Conservation (phyloP, 2,113 vertebrate genomes). For the Hippoglossus stenolepis region DNA sequence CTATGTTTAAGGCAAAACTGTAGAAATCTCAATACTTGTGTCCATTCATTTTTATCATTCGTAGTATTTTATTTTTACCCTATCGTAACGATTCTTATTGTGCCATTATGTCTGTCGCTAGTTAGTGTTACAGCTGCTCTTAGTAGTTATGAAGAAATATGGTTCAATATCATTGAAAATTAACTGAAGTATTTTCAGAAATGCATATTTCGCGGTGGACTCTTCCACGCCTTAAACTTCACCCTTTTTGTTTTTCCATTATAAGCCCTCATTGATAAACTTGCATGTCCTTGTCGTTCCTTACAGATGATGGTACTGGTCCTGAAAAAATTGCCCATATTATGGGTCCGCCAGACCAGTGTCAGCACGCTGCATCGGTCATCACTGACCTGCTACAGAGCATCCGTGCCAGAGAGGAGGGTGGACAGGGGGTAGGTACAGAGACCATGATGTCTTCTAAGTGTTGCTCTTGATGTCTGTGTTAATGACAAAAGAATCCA, state of each 20-base stretch:
- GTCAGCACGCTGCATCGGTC: constrained; percentile 91
- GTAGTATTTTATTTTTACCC: background rate
- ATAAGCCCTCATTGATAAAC: background rate
- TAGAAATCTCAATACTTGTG: background rate
- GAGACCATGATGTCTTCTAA: background rate
- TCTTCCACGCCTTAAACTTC: background rate
- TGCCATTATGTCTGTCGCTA: background rate
- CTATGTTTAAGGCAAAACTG: background rate
- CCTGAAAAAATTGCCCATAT: constrained; percentile 94
- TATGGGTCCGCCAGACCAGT: constrained; percentile 92
- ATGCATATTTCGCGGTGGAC: background rate
- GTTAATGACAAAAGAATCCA: background rate
- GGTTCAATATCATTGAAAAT: background rate
- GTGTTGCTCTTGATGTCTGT: background rate
- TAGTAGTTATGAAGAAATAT: background rate
- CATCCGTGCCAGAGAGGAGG: constrained; percentile 84
- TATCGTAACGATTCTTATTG: background rate
- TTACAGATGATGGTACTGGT: constrained; percentile 88
- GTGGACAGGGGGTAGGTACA: constrained; percentile 75
- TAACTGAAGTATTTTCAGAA: background rate
- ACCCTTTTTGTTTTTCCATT: background rate
- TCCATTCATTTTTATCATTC: background rate
- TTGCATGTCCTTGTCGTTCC: background rate
- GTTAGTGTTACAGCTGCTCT: background rate
- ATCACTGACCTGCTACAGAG: constrained; percentile 93